Conservation (phyloP, 1,140 invertebrate species). For the Drosophila biarmipes region DNA sequence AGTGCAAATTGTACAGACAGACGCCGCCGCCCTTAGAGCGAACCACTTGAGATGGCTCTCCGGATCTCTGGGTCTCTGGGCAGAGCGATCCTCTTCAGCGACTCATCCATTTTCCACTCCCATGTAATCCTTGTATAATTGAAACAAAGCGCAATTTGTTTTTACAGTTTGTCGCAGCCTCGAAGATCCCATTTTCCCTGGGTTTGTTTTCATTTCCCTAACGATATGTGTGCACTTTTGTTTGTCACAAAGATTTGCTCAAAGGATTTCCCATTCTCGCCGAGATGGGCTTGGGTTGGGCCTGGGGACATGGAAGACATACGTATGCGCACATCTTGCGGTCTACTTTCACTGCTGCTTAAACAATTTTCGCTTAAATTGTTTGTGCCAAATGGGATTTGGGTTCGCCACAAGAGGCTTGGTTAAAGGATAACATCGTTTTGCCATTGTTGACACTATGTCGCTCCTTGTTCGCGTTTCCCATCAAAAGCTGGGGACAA, state of each 20-base stretch:
- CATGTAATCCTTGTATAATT: slow-evolving; percentile 81
- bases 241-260: slow-evolving; percentile 70
- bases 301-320: slow-evolving; percentile 26
- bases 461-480: slow-evolving; percentile 33
- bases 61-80: slow-evolving; percentile 2
- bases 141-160: slow-evolving; percentile 81
- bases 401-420: slow-evolving; percentile 76
- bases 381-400: slow-evolving; percentile 80
- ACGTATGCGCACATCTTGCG: slow-evolving; percentile 65
- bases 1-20: slow-evolving; percentile 76
- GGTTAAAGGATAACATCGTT: slow-evolving; percentile 82
- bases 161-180: slow-evolving; percentile 82
- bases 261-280: slow-evolving; percentile 61
- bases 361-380: slow-evolving; percentile 80
- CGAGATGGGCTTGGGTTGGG: neutral
- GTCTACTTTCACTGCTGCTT: slow-evolving; percentile 74
- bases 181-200: slow-evolving; percentile 71
- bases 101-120: slow-evolving; percentile 11
- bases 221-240: slow-evolving; percentile 49
- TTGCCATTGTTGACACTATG: slow-evolving; percentile 71
- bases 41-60: slow-evolving; percentile 57
- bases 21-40: slow-evolving; percentile 19
- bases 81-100: slow-evolving; percentile 11
- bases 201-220: slow-evolving; percentile 77
- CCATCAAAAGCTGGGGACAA: slow-evolving; percentile 49